These are phyloP conservation scores for Manis crassicaudata DNA, from an alignment of 2,797 vertebrate species.

Conservation along the genomic window DNA sequence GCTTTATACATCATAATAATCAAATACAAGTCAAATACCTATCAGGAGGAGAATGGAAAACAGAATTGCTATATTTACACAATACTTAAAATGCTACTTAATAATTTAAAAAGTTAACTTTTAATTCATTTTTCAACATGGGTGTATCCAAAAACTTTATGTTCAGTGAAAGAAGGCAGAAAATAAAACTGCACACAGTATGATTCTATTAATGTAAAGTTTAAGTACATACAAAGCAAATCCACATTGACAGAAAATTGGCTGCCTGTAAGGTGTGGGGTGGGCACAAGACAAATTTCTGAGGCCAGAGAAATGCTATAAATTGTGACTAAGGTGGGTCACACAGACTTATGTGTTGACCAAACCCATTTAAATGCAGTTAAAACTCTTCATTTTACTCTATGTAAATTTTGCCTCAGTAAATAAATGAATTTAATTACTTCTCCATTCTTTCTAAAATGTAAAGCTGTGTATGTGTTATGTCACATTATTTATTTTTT, in stretches of 20 bases:
- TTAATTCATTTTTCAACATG: too few relatives aligned
- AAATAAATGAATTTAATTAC: neutral
- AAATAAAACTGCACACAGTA: too few relatives aligned
- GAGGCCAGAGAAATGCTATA: neutral
- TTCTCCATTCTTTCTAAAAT: neutral
- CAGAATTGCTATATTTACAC: neutral
- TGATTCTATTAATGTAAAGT: neutral
- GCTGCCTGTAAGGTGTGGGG: rapidly evolving
- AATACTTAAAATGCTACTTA: neutral
- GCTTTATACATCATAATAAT: neutral
- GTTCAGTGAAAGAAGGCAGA: neutral
- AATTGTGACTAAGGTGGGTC: too few relatives aligned
- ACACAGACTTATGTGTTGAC: rapidly evolving
- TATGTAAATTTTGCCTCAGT: neutral
- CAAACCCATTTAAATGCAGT: neutral
- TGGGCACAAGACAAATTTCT: rapidly evolving
- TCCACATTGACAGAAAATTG: neutral
- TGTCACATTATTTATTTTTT: neutral
- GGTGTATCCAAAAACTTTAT: neutral
- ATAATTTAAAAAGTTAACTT: neutral
- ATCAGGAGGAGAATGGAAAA: neutral
- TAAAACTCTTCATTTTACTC: neutral
- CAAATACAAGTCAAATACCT: neutral
- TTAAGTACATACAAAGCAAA: neutral
- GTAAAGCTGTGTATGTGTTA: too few relatives aligned